phyloP scores from a whole-genome alignment of 2,797 vertebrate species.

The Calcarius lapponicus region DNA sequence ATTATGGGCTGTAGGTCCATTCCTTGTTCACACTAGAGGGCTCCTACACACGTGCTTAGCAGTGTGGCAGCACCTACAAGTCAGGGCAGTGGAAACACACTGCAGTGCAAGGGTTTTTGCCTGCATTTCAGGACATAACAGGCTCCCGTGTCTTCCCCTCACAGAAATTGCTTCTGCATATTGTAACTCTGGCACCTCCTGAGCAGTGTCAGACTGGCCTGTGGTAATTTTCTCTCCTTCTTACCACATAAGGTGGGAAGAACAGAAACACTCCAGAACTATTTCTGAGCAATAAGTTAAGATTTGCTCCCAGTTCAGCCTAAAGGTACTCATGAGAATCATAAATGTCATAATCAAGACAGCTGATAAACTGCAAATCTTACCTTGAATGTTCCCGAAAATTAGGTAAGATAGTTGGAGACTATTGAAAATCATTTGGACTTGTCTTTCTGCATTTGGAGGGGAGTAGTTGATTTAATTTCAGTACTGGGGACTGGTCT shows the following conservation, averaged over 20 bases:
- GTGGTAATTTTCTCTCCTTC: neutral
- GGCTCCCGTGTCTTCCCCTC: neutral
- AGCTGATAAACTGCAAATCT: neutral
- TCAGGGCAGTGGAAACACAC: neutral
- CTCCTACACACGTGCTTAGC: constrained; percentile 25
- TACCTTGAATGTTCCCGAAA: neutral
- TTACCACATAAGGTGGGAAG: neutral
- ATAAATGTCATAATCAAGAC: neutral
- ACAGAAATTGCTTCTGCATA: neutral
- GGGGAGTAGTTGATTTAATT: neutral
- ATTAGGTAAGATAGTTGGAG: neutral
- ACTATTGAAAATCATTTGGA: neutral
- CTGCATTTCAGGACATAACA: neutral
- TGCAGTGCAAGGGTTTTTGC: neutral
- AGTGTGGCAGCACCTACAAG: neutral
- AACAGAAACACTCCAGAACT: neutral
- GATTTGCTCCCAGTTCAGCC: neutral
- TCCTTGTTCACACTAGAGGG: constrained; percentile 52
- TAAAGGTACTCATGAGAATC: neutral
- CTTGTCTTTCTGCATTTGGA: neutral
- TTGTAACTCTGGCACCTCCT: neutral
- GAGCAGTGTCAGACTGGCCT: neutral
- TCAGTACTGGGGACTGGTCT: neutral
- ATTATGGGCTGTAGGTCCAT: neutral
- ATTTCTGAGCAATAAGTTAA: neutral